Evolutionary conservation across 2,113 vertebrate genomes (phyloP).

Genomic region (Bos javanicus): DNA sequence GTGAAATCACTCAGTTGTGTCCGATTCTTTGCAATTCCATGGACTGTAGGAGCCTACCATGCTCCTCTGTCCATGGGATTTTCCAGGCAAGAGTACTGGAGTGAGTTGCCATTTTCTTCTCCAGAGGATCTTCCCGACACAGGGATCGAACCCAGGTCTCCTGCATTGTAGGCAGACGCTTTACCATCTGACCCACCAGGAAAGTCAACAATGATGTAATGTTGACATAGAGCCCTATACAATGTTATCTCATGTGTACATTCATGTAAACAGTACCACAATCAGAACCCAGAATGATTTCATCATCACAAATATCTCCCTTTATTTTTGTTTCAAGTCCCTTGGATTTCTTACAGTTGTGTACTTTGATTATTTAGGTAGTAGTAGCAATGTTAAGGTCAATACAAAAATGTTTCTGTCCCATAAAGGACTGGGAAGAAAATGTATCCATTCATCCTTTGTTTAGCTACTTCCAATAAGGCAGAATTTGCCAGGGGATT

Average conservation of each 20-base stretch:
- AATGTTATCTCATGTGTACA: background rate
- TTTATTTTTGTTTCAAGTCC: background rate
- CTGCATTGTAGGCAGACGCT: background rate
- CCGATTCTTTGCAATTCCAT: background rate
- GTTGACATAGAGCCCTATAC: background rate
- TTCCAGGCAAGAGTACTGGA: background rate
- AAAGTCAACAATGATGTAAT: background rate
- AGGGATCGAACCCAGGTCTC: background rate
- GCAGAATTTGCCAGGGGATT: background rate
- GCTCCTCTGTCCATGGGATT: background rate
- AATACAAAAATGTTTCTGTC: background rate
- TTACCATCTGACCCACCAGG: background rate
- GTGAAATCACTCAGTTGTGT: background rate
- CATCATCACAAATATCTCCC: background rate
- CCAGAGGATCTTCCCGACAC: background rate
- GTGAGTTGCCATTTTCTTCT: background rate
- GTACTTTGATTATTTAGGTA: background rate
- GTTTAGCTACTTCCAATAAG: slow-evolving; percentile 6
- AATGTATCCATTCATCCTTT: background rate
- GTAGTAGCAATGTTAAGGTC: background rate
- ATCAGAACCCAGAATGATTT: background rate
- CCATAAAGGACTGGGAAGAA: background rate
- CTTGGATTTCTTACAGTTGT: background rate
- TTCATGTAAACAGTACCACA: background rate
- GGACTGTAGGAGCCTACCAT: background rate